Evolutionary conservation across 2,113 vertebrate species (phyloP).

Genomic region (Toxotes jaculatrix): DNA sequence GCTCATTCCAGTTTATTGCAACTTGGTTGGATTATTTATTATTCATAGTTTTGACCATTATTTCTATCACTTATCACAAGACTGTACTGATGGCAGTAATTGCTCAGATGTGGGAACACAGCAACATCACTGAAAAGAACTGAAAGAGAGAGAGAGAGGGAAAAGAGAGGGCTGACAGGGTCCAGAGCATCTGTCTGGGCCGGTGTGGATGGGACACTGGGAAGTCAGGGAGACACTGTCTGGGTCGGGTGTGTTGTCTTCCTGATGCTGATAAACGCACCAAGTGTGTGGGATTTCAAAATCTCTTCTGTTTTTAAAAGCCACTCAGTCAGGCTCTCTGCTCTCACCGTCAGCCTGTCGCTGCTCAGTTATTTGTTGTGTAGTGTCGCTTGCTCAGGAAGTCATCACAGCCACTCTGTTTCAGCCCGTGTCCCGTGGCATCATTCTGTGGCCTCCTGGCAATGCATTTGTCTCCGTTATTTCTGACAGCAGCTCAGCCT

Average conservation of each 20-base stretch:
- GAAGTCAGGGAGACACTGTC: constrained; percentile 13
- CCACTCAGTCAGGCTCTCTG: not conserved
- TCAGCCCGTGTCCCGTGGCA: constrained; percentile 26
- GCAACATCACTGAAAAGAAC: not conserved
- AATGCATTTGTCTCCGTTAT: constrained; percentile 52
- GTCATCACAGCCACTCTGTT: constrained; percentile 38
- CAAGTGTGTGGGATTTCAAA: not conserved
- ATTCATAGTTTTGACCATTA: too few species aligned
- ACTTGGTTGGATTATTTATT: too few species aligned
- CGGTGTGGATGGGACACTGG: not conserved
- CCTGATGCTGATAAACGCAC: constrained; percentile 39
- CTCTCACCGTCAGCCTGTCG: constrained; percentile 16
- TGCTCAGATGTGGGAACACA: too few species aligned
- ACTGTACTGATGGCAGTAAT: too few species aligned
- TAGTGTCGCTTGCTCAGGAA: constrained; percentile 37
- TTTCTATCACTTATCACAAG: too few species aligned
- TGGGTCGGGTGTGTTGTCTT: not conserved
- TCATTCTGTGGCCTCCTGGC: constrained; percentile 12
- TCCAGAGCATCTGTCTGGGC: not conserved
- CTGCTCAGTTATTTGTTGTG: constrained; percentile 5
- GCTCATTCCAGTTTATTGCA: too few species aligned
- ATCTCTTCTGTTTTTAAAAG: constrained; percentile 28
- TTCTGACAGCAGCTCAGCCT: constrained; percentile 31
- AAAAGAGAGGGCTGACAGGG: not conserved
- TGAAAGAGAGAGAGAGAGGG: not conserved